Percentiles rank a stretch among this genome's conserved stretches.
phyloP scores from a whole-genome alignment of 2,113 vertebrate genomes.

The Pteronura brasiliensis region DNA sequence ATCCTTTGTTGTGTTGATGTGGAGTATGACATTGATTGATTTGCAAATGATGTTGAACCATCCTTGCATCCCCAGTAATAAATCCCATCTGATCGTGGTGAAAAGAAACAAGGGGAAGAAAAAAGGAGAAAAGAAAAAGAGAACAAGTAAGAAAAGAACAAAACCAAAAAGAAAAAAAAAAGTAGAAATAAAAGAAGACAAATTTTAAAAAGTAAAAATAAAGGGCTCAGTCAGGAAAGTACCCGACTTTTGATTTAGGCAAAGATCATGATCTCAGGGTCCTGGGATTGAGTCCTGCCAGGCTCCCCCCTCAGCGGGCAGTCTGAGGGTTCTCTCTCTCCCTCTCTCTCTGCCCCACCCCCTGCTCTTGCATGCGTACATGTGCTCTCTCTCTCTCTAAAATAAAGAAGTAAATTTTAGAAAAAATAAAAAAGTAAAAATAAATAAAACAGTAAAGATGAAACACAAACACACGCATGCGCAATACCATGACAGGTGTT shows the following conservation, averaged over 20 bases:
- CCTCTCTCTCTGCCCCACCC: neutral
- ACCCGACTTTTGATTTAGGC: neutral
- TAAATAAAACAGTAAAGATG: neutral
- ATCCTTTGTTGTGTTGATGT: neutral
- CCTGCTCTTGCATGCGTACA: neutral
- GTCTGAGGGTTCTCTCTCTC: neutral
- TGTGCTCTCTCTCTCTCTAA: neutral
- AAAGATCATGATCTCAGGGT: neutral
- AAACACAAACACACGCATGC: neutral
- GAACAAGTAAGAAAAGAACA: neutral
- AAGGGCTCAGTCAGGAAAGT: neutral
- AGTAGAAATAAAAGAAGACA: neutral
- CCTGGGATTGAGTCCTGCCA: neutral
- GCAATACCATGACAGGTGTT: neutral
- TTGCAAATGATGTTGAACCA: neutral
- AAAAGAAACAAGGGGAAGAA: neutral
- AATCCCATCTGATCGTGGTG: neutral
- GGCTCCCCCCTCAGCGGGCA: neutral
- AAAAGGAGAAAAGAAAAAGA: neutral
- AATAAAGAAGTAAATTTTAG: neutral
- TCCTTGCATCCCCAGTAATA: neutral
- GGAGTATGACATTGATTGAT: neutral
- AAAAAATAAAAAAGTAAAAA: neutral
- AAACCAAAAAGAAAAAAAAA: neutral
- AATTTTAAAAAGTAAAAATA: neutral